Conservation (phyloP, 2,888 invertebrate genomes). For the Apantesis nais region DNA sequence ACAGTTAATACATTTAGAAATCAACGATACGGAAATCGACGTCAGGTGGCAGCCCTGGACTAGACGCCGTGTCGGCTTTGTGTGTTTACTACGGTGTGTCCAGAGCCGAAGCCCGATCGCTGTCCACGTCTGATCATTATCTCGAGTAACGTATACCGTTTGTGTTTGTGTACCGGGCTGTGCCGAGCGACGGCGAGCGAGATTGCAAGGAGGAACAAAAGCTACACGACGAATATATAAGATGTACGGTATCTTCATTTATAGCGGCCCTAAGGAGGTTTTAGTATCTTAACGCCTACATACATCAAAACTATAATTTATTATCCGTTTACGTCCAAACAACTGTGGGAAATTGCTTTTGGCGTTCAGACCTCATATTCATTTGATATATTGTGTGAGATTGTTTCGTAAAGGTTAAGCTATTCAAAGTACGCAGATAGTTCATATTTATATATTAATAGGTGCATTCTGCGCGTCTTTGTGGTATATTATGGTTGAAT, state of each 20-base stretch:
- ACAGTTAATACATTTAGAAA: neutral
- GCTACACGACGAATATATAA: neutral
- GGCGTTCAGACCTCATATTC: too few relatives aligned
- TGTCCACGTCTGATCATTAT: neutral
- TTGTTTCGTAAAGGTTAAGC: too few relatives aligned
- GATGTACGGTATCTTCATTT: neutral
- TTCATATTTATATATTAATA: too few relatives aligned
- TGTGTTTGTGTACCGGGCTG: neutral
- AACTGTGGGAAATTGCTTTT: neutral
- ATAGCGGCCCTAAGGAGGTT: neutral
- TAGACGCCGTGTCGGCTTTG: neutral
- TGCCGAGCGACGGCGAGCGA: neutral
- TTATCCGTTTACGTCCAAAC: neutral
- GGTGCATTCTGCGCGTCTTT: too few relatives aligned
- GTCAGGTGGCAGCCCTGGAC: neutral
- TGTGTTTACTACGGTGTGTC: neutral
- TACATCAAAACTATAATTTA: neutral
- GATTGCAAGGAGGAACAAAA: neutral
- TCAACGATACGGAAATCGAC: neutral
- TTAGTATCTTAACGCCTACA: neutral
- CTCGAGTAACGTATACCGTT: neutral
- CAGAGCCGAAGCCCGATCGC: neutral
- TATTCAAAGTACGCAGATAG: too few relatives aligned
- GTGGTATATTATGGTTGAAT: too few relatives aligned
- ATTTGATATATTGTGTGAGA: too few relatives aligned